Conservation (phyloP, 2,113 vertebrate genomes). For the Penelope pileata region DNA sequence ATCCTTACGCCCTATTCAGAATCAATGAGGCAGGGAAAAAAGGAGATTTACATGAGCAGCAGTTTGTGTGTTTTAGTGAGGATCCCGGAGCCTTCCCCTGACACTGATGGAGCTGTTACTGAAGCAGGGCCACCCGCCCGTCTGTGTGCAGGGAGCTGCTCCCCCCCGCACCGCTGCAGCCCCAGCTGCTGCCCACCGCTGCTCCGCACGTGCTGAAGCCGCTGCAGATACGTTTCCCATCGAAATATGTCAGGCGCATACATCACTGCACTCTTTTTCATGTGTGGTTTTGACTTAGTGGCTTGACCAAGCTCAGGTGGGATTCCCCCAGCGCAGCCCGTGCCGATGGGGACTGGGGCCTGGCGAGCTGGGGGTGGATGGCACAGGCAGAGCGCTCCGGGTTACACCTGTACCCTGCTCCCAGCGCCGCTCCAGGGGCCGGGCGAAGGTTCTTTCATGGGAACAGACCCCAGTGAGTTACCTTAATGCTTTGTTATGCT, state of each 20-base stretch:
- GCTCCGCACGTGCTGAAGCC: no score
- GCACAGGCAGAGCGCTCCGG: fast-evolving
- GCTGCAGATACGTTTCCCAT: neutral
- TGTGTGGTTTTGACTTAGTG: neutral
- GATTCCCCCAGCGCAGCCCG: neutral
- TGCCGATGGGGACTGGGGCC: neutral
- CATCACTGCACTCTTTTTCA: neutral
- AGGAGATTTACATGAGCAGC: neutral
- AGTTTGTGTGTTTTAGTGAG: neutral
- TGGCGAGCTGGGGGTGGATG: neutral
- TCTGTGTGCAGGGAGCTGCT: no score
- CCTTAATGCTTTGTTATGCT: neutral
- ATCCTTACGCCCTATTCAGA: neutral
- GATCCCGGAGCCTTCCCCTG: neutral
- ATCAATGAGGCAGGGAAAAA: neutral
- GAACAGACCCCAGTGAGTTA: neutral
- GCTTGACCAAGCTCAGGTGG: neutral
- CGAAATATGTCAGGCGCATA: neutral
- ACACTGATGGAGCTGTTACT: neutral
- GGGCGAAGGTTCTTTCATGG: neutral
- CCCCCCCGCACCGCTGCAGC: no score
- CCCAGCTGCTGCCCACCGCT: no score
- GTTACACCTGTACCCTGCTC: neutral
- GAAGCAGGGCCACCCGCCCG: neutral
- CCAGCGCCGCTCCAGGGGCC: no score